These are phyloP conservation scores for Lutraria lutraria DNA, from an alignment of 2,888 invertebrate species.

Conservation along the genomic window DNA sequence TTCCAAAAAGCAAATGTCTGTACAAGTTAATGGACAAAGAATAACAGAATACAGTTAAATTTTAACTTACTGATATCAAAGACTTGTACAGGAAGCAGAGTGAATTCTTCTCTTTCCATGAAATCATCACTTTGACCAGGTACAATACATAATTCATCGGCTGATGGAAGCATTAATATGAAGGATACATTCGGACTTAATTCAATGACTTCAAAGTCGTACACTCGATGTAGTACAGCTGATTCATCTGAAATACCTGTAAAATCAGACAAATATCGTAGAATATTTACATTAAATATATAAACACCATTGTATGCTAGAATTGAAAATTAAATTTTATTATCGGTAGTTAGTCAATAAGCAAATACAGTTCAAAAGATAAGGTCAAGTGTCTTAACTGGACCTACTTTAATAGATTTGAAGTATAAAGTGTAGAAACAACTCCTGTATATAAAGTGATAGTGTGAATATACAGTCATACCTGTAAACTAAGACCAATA, in stretches of 20 bases:
- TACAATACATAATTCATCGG: constrained; percentile 95
- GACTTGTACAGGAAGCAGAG: constrained; percentile 95
- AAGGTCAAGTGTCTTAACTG: no score
- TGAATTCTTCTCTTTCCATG: constrained; percentile 93
- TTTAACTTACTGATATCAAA: constrained; percentile 88
- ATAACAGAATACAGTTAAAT: neutral
- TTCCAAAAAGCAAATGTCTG: no score
- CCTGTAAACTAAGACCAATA: no score
- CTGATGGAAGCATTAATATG: constrained; percentile 96
- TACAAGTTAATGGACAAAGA: neutral
- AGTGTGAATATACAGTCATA: no score
- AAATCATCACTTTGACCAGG: constrained; percentile 93
- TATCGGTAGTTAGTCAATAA: neutral
- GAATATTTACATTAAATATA: neutral
- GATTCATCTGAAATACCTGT: constrained; percentile 83
- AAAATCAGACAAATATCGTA: constrained; percentile 15
- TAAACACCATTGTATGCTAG: neutral
- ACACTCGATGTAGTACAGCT: constrained; percentile 89
- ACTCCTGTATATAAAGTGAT: no score
- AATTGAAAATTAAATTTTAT: neutral
- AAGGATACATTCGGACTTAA: constrained; percentile 96
- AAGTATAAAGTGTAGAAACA: no score
- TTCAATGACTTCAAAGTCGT: constrained; percentile 97
- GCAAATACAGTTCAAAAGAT: no score
- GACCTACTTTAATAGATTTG: no score